phyloP scores from a whole-genome alignment of 2,113 vertebrate species.

The Oreochromis aureus region DNA sequence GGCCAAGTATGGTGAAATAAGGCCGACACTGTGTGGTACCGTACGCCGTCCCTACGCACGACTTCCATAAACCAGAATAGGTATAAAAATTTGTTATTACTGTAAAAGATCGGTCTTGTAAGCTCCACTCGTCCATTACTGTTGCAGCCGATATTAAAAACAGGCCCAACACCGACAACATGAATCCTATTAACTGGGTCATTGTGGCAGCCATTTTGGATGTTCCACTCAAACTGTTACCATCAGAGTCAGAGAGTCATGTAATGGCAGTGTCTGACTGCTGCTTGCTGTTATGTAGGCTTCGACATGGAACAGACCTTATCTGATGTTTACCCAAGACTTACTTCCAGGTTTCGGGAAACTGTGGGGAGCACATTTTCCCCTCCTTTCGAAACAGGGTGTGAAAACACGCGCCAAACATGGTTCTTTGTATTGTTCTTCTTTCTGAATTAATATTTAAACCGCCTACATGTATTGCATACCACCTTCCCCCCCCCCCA shows the following conservation, averaged over 20 bases:
- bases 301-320: slow-evolving; percentile 34
- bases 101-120: slow-evolving; percentile 80
- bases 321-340: slow-evolving; percentile 54
- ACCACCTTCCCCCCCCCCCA: fast-evolving
- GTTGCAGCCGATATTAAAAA: slow-evolving; percentile 78
- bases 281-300: slow-evolving; percentile 28
- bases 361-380: neutral
- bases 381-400: neutral
- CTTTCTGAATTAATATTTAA: neutral
- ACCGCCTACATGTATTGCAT: neutral
- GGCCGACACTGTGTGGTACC: slow-evolving; percentile 82
- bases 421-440: neutral
- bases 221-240: neutral
- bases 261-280: slow-evolving; percentile 22
- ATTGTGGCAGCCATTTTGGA: slow-evolving; percentile 77
- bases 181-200: slow-evolving; percentile 79
- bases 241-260: neutral
- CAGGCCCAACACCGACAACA: slow-evolving; percentile 71
- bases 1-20: slow-evolving; percentile 83
- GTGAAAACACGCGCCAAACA: neutral
- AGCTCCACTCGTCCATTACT: slow-evolving; percentile 81
- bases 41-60: slow-evolving; percentile 76
- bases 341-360: slow-evolving; percentile 34
- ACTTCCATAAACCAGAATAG: slow-evolving; percentile 83
- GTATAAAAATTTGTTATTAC: slow-evolving; percentile 77